Conservation (phyloP, 2,888 invertebrate genomes). For the Acronicta aceris region DNA sequence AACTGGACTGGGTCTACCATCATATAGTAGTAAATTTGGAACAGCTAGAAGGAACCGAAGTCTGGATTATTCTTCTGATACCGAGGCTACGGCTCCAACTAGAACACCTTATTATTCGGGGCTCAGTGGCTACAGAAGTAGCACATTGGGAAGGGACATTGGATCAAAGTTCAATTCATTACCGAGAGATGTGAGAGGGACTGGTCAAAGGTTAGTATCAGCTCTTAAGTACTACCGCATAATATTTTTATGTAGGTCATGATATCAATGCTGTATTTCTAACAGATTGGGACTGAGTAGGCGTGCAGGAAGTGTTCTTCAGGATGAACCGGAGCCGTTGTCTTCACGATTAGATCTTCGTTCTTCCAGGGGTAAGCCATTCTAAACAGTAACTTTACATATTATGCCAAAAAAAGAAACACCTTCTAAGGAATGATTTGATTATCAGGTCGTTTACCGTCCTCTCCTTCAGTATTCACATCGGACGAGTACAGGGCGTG, state of each 20-base stretch:
- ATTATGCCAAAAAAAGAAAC: background rate
- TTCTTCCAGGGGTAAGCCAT: conserved; percentile 82
- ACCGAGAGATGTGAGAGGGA: conserved; percentile 91
- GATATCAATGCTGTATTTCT: conserved; percentile 20
- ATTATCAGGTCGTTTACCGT: conserved; percentile 81
- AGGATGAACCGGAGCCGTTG: conserved; percentile 85
- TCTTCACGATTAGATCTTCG: conserved; percentile 86
- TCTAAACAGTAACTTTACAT: background rate
- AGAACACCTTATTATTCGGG: conserved; percentile 93
- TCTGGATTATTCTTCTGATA: conserved; percentile 98
- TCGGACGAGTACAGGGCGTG: conserved; percentile 98
- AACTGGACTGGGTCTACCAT: conserved; percentile 80
- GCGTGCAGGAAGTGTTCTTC: conserved; percentile 83
- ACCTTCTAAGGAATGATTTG: conserved; percentile 40
- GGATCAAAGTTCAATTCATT: conserved; percentile 93
- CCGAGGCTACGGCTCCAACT: conserved; percentile 96
- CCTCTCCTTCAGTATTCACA: conserved; percentile 92
- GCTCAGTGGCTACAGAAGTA: conserved; percentile 84
- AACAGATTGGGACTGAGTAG: conserved; percentile 80
- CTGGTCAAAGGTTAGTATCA: conserved; percentile 85
- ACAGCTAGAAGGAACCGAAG: conserved; percentile 93
- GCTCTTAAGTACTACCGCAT: background rate
- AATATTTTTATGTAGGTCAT: conserved; percentile 1
- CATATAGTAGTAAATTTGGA: conserved; percentile 87
- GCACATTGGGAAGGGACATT: conserved; percentile 89